Evolutionary conservation across 2,113 vertebrate genomes (phyloP), one percentile per base, ranked within the genome.

Genomic region (Brevimyrus niger): DNA sequence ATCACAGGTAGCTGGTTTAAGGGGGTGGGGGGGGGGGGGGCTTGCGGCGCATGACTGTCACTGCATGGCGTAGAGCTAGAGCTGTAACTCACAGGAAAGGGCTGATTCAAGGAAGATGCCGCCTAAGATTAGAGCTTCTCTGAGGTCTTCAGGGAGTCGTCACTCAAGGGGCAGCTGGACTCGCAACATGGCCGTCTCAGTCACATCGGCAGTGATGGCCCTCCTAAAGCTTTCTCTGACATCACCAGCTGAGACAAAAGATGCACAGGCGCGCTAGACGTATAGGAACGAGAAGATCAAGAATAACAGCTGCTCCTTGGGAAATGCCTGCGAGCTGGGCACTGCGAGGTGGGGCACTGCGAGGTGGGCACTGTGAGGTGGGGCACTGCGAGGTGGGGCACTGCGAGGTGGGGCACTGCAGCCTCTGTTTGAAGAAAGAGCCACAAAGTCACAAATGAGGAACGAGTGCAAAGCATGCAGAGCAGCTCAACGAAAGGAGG

Each of bases 61-160:
- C 31, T 89, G 55, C 55, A 48, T 35, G 55, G 83, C 53, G 27
- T 27, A 27, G 53, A 31, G 42, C 42, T 3, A 42, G 42, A n/a
- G 46, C 55, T 86, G 83, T 13, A 89, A 48, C 38, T 89, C 42
- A 83, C 27, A 38, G 82, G 82, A 47, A 84, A 50, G 84, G 80
- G 58, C 51, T 69, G 55, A 89, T 48, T 47, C 89, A 31, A 48
- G 65, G 23, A 35, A 82, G 46, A 84, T 42, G 7, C 44, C 65
- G 27, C 44, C 89, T 35, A 17, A 48, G 42, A 51, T 73, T 69
- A 19, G 46, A 55, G 50, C 44, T 48, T 76, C 47, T 80, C 27
- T 21, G 73, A 23, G 15, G 23, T 27, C 69, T 51, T 65, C 53
- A 44, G 35, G 23, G 87, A 38, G 69, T 23, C 88, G 7, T 48